These are phyloP conservation scores for Pteropus rufus DNA, from an alignment of 2,797 vertebrate genomes.

Conservation along the genomic window DNA sequence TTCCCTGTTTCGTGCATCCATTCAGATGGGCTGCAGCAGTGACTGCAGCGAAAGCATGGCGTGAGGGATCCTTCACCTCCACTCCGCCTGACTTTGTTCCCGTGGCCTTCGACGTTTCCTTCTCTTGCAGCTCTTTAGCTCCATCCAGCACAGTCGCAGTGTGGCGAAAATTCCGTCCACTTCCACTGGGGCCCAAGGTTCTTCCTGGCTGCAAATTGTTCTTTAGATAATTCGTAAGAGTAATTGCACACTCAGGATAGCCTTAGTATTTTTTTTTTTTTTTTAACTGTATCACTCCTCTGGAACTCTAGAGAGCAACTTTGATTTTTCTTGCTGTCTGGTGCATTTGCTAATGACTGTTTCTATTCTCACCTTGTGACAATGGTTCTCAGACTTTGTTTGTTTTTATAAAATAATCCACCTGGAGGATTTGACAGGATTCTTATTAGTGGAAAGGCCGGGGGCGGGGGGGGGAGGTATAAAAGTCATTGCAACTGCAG, in stretches of 20 bases:
- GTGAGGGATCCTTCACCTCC: accelerated
- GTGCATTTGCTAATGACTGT: neutral
- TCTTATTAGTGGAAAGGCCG: neutral
- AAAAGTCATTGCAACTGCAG: neutral
- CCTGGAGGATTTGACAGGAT: neutral
- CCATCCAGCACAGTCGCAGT: neutral
- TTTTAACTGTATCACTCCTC: neutral
- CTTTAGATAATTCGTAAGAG: neutral
- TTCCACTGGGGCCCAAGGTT: neutral
- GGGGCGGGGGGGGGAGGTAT: neutral
- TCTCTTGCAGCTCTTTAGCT: neutral
- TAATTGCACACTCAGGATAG: neutral
- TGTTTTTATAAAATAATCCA: neutral
- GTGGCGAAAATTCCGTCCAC: neutral
- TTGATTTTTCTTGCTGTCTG: neutral
- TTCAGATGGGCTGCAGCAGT: neutral
- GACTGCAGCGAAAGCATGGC: neutral
- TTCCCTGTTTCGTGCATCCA: neutral
- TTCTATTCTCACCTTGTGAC: neutral
- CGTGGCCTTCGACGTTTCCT: accelerated
- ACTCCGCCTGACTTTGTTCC: neutral
- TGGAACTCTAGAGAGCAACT: neutral
- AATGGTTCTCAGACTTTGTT: neutral
- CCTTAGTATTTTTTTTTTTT: neutral
- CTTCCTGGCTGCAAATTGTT: neutral